Evolutionary conservation across 2,888 invertebrate species (phyloP), one percentile per base, ranked within the genome.

Genomic region (Tiliacea aurago): DNA sequence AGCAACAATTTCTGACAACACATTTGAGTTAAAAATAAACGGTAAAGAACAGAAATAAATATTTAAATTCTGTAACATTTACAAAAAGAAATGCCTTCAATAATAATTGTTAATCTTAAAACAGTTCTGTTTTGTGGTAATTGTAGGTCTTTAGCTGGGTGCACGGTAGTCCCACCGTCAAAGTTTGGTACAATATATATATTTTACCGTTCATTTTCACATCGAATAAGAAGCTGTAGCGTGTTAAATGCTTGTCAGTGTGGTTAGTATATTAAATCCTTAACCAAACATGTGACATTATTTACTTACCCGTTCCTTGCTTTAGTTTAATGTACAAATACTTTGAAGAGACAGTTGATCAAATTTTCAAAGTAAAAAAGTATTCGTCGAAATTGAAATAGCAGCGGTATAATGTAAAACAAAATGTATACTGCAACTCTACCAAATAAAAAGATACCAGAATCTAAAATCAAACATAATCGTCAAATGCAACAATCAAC

Each of bases 211-310:
- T 73, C 58, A 78, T 70, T 76, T 72, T 65, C 5, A 61, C 28
- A n/a, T 70, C 6, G 55, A 37, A 59, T 65, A 23, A 13, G 23
- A 78, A 80, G 86, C 85, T 71, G 53, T 70, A 75, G 85, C 78
- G 84, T 89, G 83, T 83, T 51, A 33, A 51, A 79, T 86, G 72
- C 64, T 45, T 83, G 81, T 85, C 47, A 79, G 76, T 86, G 76
- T 75, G 45, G 28, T 76, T 78, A 80, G 20, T 71, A 67, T 41
- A 41, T 55, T 63, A 67, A 70, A 56, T 53, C 71, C 66, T n/a
- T 51, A 68, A 73, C 70, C 75, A 77, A 64, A 73, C 41, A 47
- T n/a, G 45, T 62, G 53, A 70, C 11, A 65, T 63, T 61, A 80
- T 20, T 51, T 72, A 85, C 86, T 81, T 80, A 84, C 82, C 80